A percentile compares a stretch with the other conserved stretches of the same genome.
These are phyloP conservation scores for Peromyscus eremicus DNA, from an alignment of 2,797 vertebrate genomes.

Conservation along the genomic window DNA sequence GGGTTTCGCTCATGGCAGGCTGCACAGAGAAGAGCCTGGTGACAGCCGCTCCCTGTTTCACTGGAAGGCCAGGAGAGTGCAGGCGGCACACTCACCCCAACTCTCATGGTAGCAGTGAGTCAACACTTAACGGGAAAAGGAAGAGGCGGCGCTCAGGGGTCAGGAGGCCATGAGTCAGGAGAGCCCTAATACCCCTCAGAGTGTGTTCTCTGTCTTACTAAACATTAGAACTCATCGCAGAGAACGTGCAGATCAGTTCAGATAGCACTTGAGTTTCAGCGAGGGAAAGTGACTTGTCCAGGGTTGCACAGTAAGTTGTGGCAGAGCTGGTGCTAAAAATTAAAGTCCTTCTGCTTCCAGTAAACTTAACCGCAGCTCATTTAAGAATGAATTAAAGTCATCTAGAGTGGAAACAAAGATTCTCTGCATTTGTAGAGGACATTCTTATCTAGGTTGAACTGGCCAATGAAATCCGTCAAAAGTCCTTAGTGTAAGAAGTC, in stretches of 20 bases:
- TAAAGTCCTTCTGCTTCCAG: neutral
- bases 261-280: neutral
- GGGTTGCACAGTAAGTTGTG: neutral
- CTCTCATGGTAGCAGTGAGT: constrained; percentile 7
- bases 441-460: neutral
- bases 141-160: neutral
- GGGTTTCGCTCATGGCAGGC: neutral
- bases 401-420: neutral
- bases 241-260: neutral
- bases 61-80: constrained; percentile 2
- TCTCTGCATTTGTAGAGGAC: neutral
- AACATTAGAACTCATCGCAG: neutral
- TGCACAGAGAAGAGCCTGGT: neutral
- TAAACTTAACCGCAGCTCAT: neutral
- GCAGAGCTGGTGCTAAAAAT: neutral
- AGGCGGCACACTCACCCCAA: constrained; percentile 5
- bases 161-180: neutral
- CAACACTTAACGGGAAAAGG: constrained; percentile 51
- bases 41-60: neutral
- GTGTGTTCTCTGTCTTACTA: neutral
- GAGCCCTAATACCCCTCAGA: neutral
- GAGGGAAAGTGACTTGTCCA: neutral
- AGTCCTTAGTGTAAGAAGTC: neutral
- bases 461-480: neutral
- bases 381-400: constrained; percentile 20